These are phyloP conservation scores for Scaptomyza caliginosa DNA, from an alignment of 2,888 invertebrate genomes.

Conservation along the genomic window DNA sequence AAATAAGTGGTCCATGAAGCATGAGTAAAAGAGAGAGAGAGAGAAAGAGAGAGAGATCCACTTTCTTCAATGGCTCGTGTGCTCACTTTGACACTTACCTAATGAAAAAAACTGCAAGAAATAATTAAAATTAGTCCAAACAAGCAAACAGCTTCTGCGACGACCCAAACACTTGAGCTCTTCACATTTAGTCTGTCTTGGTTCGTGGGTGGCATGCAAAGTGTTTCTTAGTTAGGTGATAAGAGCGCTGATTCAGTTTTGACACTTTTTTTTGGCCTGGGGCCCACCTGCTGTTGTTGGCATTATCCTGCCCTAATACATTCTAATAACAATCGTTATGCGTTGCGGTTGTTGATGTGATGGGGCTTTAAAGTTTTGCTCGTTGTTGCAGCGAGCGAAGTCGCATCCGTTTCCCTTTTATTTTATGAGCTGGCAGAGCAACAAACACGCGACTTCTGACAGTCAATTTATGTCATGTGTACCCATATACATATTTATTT, in stretches of 20 bases:
- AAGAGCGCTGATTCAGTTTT: conserved; percentile 15
- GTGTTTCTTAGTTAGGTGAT: conserved; percentile 2
- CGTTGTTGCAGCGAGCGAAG: neutral
- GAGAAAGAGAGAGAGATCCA: neutral
- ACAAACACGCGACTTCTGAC: conserved; percentile 38
- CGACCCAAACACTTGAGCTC: conserved; percentile 16
- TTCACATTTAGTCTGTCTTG: neutral
- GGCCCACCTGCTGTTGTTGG: conserved; percentile 11
- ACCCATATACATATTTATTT: neutral
- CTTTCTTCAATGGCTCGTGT: conserved; percentile 23
- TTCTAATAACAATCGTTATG: conserved; percentile 41
- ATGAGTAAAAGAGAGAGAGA: neutral
- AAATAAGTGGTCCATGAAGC: conserved; percentile 60
- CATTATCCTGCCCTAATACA: conserved; percentile 62
- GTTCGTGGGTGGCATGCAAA: conserved; percentile 22
- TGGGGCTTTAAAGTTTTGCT: neutral
- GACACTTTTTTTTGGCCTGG: neutral
- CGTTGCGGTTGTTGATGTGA: neutral
- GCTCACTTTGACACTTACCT: conserved; percentile 18
- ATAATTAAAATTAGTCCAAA: conserved; percentile 64
- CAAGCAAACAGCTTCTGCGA: conserved; percentile 23
- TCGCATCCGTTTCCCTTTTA: conserved; percentile 4
- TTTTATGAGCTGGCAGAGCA: conserved; percentile 14
- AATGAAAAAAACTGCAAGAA: conserved; percentile 39
- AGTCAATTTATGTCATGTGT: conserved; percentile 29